A percentile compares a stretch with the other conserved stretches of the same genome.
phyloP scores from a whole-genome alignment of 2,888 invertebrate species.

The Stenodera caucasica region DNA sequence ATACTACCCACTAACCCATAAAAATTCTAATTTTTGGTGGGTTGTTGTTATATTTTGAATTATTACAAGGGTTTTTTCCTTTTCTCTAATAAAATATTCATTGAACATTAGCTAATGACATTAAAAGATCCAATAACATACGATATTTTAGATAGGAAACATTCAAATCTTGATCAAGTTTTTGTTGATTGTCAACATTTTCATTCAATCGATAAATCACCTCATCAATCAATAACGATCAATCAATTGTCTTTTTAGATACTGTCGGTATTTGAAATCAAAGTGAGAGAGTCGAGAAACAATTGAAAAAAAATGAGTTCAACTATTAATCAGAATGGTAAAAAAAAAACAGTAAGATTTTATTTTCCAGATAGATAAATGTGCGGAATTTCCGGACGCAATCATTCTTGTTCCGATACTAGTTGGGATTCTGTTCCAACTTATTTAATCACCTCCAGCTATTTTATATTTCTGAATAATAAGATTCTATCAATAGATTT shows the following conservation, averaged over 20 bases:
- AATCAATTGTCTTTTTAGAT: too few species aligned
- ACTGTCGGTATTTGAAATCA: neutral
- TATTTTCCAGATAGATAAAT: neutral
- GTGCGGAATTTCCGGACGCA: neutral
- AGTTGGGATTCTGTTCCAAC: neutral
- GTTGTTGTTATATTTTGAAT: too few species aligned
- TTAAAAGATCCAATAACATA: neutral
- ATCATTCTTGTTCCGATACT: neutral
- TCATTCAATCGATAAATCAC: too few species aligned
- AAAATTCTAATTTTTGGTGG: too few species aligned
- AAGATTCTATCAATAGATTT: too few species aligned
- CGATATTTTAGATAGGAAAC: too few species aligned
- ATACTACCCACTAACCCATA: too few species aligned
- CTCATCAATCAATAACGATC: too few species aligned
- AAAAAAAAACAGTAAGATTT: neutral
- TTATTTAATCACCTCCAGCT: neutral
- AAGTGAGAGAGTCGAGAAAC: neutral
- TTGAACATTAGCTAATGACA: neutral
- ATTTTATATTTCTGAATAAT: too few species aligned
- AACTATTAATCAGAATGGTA: neutral
- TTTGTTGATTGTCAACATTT: too few species aligned
- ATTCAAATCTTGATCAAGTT: too few species aligned
- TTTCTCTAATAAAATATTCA: neutral
- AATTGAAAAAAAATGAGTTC: neutral
- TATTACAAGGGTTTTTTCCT: neutral